phyloP scores from a whole-genome alignment of 2,113 vertebrate genomes.

The Hydrochoerus hydrochaeris region DNA sequence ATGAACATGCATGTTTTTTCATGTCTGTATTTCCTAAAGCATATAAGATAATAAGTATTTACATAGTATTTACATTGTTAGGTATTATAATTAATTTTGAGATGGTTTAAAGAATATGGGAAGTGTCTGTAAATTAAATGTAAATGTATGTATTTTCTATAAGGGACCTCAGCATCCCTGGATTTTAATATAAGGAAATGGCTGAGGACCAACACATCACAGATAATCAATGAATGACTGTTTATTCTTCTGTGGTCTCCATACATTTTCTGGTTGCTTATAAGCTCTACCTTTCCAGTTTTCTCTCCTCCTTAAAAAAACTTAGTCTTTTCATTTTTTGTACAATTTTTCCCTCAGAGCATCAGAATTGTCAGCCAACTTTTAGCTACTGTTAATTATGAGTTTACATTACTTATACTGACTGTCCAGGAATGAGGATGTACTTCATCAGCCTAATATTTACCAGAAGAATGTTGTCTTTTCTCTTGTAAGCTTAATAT shows the following conservation, averaged over 20 bases:
- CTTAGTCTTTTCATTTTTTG: neutral
- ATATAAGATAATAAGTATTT: neutral
- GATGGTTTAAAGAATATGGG: neutral
- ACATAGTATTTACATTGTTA: neutral
- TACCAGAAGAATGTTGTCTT: neutral
- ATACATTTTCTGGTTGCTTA: neutral
- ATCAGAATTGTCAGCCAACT: slow-evolving; percentile 26
- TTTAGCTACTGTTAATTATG: slow-evolving; percentile 73
- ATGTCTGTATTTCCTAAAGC: neutral
- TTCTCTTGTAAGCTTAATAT: slow-evolving; percentile 21
- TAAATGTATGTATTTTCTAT: neutral
- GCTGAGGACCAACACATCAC: neutral
- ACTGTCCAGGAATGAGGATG: slow-evolving; percentile 61
- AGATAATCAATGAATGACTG: neutral
- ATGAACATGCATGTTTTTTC: neutral
- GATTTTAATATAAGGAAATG: neutral
- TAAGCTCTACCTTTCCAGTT: neutral
- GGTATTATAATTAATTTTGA: neutral
- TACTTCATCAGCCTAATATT: slow-evolving; percentile 30
- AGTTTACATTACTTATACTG: slow-evolving; percentile 67
- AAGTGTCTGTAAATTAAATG: neutral
- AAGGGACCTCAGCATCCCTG: neutral
- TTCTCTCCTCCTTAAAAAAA: slow-evolving; percentile 54
- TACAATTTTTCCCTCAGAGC: neutral
- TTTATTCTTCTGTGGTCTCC: neutral